phyloP scores from a whole-genome alignment of 2,888 invertebrate genomes.

The Dioctria linearis region DNA sequence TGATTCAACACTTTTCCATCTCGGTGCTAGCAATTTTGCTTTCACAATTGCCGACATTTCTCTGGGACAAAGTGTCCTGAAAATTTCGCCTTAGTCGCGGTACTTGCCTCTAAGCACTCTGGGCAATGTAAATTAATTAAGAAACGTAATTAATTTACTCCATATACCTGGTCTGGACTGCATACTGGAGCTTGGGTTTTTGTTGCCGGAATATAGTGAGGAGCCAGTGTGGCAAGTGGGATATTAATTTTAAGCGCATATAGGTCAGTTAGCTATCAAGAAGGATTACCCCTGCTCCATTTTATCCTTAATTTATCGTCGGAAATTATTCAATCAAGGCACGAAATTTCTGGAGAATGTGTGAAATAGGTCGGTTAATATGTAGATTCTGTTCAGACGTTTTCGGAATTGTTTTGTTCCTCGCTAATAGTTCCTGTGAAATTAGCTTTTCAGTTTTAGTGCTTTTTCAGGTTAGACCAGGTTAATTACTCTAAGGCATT shows the following conservation, averaged over 20 bases:
- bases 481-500: too few species aligned
- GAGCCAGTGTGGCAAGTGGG: conserved; percentile 19
- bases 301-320: conserved; percentile 18
- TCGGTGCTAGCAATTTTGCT: conserved; percentile 29
- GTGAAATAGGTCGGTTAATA: too few species aligned
- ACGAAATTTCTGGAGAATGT: not conserved
- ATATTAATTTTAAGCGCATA: conserved; percentile 43
- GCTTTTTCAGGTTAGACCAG: too few species aligned
- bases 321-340: not conserved
- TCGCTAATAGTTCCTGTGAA: too few species aligned
- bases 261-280: not conserved
- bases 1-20: conserved; percentile 48
- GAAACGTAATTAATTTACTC: conserved; percentile 52
- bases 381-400: too few species aligned
- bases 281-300: conserved; percentile 15
- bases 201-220: conserved; percentile 2
- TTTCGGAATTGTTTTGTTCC: too few species aligned
- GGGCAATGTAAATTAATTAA: conserved; percentile 49
- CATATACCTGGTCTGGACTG: conserved; percentile 38
- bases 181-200: conserved; percentile 7
- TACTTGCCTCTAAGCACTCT: conserved; percentile 36
- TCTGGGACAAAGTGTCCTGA: conserved; percentile 33
- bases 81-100: conserved; percentile 22
- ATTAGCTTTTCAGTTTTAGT: too few species aligned
- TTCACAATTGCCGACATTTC: conserved; percentile 27